phyloP scores from a whole-genome alignment of 2,888 invertebrate genomes.

The Chrysotoxum bicinctum region DNA sequence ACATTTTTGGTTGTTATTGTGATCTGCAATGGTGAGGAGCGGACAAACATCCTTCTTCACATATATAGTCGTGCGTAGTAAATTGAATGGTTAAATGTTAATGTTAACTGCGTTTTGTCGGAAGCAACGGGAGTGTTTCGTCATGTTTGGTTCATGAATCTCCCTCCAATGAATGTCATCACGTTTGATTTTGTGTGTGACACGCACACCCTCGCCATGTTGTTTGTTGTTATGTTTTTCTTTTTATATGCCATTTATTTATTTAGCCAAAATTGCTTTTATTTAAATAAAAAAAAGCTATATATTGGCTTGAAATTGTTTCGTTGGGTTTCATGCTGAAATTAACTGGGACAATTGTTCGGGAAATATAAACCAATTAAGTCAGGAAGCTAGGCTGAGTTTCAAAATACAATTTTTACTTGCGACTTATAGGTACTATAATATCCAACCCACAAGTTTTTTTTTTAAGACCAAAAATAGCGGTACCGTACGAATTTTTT shows the following conservation, averaged over 20 bases:
- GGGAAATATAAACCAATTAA: too few relatives aligned
- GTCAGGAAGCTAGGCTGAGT: too few relatives aligned
- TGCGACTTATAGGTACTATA: too few relatives aligned
- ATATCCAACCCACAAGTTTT: too few relatives aligned
- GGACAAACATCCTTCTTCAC: conserved; percentile 60
- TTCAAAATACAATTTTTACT: too few relatives aligned
- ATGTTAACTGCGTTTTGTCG: conserved; percentile 67
- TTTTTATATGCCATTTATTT: neutral
- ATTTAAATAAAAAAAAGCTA: too few relatives aligned
- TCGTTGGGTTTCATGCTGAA: too few relatives aligned
- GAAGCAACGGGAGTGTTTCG: conserved; percentile 36
- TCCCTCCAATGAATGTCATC: conserved; percentile 50
- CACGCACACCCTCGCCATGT: neutral
- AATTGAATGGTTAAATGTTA: conserved; percentile 71
- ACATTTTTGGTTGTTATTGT: conserved; percentile 60
- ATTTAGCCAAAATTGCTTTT: neutral
- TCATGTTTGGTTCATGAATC: conserved; percentile 51
- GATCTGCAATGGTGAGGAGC: conserved; percentile 19
- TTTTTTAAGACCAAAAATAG: too few relatives aligned
- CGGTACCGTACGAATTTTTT: too few relatives aligned
- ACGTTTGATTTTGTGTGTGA: conserved; percentile 57
- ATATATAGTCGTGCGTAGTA: conserved; percentile 67
- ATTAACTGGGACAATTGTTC: too few relatives aligned
- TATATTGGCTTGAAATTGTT: too few relatives aligned
- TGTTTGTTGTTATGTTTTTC: neutral